Percentiles rank a stretch among this genome's conserved stretches.
phyloP scores from a whole-genome alignment of 2,797 vertebrate genomes.

The Loris lydekkerianus region DNA sequence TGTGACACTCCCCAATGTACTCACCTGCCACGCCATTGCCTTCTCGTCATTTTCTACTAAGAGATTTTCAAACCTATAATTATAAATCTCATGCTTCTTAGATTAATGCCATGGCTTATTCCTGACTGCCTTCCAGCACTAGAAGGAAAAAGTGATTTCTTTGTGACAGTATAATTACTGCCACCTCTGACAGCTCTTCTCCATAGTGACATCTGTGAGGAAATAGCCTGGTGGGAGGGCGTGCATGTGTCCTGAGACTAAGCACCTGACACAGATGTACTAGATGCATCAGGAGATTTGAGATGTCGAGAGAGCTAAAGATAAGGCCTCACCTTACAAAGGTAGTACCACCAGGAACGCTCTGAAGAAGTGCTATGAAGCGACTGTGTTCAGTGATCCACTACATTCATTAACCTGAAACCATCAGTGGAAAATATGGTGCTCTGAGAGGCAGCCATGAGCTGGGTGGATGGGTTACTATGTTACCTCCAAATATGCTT shows the following conservation, averaged over 20 bases:
- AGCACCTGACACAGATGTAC: background rate
- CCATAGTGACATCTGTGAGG: background rate
- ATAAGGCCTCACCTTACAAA: background rate
- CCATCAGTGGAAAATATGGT: background rate
- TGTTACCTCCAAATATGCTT: background rate
- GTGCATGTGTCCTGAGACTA: background rate
- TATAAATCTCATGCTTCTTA: constrained; percentile 19
- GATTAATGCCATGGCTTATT: background rate
- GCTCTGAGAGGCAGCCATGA: background rate
- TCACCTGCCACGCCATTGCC: background rate
- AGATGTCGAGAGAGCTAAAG: background rate
- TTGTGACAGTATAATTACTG: constrained; percentile 60
- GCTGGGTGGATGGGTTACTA: background rate
- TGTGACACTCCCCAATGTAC: background rate
- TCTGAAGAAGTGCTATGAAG: background rate
- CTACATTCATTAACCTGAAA: background rate
- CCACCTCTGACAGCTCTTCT: background rate
- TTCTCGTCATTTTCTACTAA: constrained; percentile 25
- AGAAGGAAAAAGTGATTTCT: constrained; percentile 39
- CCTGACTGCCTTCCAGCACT: background rate
- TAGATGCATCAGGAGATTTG: background rate
- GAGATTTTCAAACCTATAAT: constrained; percentile 32
- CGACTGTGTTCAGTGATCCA: constrained; percentile 7
- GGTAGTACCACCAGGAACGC: background rate
- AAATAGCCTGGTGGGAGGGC: background rate